These are phyloP conservation scores for Mormoops blainvillei DNA, from an alignment of 2,113 vertebrate species.

Conservation along the genomic window DNA sequence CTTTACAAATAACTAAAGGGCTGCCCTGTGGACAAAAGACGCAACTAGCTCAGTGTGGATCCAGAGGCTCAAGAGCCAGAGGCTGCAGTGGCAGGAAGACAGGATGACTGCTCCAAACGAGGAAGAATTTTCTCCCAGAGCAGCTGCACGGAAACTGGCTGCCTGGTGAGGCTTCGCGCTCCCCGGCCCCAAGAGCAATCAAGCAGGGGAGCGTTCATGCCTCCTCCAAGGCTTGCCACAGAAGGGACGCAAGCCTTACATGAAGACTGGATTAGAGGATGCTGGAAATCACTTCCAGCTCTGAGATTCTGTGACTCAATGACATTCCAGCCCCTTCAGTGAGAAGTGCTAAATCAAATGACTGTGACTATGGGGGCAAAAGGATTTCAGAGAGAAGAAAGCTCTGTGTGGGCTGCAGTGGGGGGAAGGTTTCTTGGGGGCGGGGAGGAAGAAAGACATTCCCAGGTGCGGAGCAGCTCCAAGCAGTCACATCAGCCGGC, in stretches of 20 bases:
- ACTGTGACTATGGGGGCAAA: slow-evolving; percentile 52
- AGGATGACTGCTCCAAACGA: neutral
- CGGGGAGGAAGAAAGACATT: neutral
- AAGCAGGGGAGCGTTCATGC: neutral
- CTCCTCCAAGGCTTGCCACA: neutral
- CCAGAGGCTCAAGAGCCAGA: neutral
- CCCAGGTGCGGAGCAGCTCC: neutral
- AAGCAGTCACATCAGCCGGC: neutral
- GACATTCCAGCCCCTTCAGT: slow-evolving; percentile 43
- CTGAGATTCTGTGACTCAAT: slow-evolving; percentile 14
- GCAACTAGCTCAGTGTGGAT: neutral
- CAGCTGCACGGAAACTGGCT: neutral
- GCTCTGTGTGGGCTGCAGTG: slow-evolving; percentile 55
- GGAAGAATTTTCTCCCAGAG: slow-evolving; percentile 9
- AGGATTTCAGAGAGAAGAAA: slow-evolving; percentile 54
- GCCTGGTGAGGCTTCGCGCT: neutral
- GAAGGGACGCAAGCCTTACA: neutral
- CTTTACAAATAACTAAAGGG: neutral
- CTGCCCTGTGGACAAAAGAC: slow-evolving; percentile 17
- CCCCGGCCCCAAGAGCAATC: neutral
- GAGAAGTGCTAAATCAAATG: slow-evolving; percentile 49
- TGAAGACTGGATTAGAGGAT: neutral
- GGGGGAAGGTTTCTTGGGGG: slow-evolving; percentile 3
- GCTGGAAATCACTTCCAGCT: slow-evolving; percentile 39
- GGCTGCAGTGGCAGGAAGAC: neutral